A percentile compares a stretch with the other conserved stretches of the same genome.
These are phyloP conservation scores for Rhogogaster chlorosoma DNA, from an alignment of 2,888 invertebrate species.

Conservation along the genomic window DNA sequence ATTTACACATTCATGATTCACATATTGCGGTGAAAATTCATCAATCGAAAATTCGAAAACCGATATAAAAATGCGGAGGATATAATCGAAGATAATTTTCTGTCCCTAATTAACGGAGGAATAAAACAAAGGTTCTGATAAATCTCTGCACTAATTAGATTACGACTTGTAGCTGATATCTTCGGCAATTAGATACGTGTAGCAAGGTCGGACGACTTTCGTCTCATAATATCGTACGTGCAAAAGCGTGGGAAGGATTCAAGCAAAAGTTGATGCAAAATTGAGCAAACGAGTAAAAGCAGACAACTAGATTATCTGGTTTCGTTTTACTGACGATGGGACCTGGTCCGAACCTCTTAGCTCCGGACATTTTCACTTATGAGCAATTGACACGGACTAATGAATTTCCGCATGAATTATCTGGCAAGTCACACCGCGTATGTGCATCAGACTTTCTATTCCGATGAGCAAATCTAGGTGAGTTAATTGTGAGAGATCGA, in stretches of 20 bases:
- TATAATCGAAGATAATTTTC: neutral
- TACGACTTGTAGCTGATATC: neutral
- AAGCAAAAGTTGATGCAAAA: neutral
- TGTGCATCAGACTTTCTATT: neutral
- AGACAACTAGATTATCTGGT: neutral
- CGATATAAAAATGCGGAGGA: neutral
- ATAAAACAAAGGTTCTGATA: neutral
- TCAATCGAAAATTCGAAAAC: neutral
- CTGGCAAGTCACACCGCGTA: neutral
- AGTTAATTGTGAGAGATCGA: neutral
- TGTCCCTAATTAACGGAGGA: neutral
- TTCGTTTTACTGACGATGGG: neutral
- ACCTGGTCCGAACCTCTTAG: neutral
- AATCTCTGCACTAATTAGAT: neutral
- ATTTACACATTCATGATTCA: slow-evolving; percentile 1
- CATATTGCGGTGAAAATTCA: neutral
- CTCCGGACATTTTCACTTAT: neutral
- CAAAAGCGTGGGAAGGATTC: neutral
- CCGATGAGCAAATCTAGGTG: neutral
- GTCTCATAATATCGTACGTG: neutral
- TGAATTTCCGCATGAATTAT: neutral
- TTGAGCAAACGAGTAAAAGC: neutral
- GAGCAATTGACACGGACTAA: neutral
- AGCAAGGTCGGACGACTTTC: slow-evolving; percentile 27
- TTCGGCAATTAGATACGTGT: neutral